phyloP scores from a whole-genome alignment of 2,113 vertebrate genomes.

The Vanacampus margaritifer region DNA sequence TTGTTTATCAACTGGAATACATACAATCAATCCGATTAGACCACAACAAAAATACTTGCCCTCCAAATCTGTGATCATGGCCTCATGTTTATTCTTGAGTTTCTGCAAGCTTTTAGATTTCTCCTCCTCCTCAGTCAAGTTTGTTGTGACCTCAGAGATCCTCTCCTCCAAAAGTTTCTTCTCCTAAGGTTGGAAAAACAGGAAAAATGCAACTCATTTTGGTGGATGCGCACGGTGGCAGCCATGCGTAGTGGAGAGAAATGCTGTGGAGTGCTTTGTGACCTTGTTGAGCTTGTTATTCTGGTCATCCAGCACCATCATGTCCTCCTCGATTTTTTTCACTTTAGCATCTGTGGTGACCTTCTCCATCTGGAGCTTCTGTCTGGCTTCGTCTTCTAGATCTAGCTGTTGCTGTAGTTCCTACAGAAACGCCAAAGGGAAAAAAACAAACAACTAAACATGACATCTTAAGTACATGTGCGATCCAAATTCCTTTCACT shows the following conservation, averaged over 20 bases:
- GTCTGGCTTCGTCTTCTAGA: conserved; percentile 89
- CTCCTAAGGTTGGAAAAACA: conserved; percentile 72
- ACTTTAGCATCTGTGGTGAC: conserved; percentile 89
- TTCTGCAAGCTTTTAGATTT: conserved; percentile 97
- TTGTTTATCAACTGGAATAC: no score
- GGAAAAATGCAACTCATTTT: background rate
- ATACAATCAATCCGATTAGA: background rate
- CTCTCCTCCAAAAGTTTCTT: conserved; percentile 93
- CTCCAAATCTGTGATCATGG: conserved; percentile 95
- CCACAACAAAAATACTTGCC: conserved; percentile 61
- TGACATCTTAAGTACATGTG: background rate
- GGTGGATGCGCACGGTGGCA: no score
- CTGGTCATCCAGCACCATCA: conserved; percentile 92
- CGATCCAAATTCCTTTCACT: background rate
- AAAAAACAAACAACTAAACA: background rate
- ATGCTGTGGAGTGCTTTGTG: conserved; percentile 7
- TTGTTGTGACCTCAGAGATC: conserved; percentile 86
- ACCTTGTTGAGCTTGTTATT: conserved; percentile 91
- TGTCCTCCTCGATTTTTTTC: conserved; percentile 89
- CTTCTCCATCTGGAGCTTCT: conserved; percentile 95
- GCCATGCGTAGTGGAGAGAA: background rate
- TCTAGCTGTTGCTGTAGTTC: conserved; percentile 96
- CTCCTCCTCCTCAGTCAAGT: conserved; percentile 92
- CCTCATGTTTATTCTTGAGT: conserved; percentile 96
- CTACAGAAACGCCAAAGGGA: conserved; percentile 55